Evolutionary conservation across 2,113 vertebrate species (phyloP), one percentile per base, ranked within the genome.

Genomic region (Xiphophorus couchianus): DNA sequence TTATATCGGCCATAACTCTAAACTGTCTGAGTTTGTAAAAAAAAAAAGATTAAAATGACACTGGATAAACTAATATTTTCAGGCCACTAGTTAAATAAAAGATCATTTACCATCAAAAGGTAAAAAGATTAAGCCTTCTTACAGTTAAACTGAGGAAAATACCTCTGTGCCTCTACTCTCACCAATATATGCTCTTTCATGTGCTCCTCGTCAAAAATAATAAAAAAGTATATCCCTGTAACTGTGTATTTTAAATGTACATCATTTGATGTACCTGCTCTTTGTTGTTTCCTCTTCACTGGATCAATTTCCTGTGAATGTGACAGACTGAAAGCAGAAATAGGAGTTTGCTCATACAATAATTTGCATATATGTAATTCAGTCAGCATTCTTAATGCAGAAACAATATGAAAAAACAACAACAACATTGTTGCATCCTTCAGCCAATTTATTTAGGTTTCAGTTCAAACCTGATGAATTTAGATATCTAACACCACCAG

Each of bases 181-280:
- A 37, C 61, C 68, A 76, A 78, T 82, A 64, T 81, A 78, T 84
- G 82, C 69, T 62, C 22, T 63, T 39, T 68, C 74, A 72, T 73
- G 69, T 85, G 35, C 58, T 69, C 61, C 54, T 22, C 4, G 4
- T 48, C 76, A 61, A 62, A n/a, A 37, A 0, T 4, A 62, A 72
- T 39, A 74, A 75, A 78, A 37, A 76, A 75, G 28, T 74, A 31
- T 44, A 30, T 67, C 70, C 44, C 8, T 66, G 69, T 37, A 9
- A 10, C 30, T 42, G 42, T 62, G 69, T 28, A 77, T 84, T 82
- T n/a, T 51, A 77, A 69, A 71, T 80, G 44, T 58, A 60, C 6
- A 69, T 69, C 44, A 54, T 31, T 17, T 17, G 10, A 66, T 33
- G 12, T 39, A 37, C n/a, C 62, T 85, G 74, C 58, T 76, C 48